Evolutionary conservation across 2,888 invertebrate species (phyloP).

Genomic region (Chrysina gloriosa): DNA sequence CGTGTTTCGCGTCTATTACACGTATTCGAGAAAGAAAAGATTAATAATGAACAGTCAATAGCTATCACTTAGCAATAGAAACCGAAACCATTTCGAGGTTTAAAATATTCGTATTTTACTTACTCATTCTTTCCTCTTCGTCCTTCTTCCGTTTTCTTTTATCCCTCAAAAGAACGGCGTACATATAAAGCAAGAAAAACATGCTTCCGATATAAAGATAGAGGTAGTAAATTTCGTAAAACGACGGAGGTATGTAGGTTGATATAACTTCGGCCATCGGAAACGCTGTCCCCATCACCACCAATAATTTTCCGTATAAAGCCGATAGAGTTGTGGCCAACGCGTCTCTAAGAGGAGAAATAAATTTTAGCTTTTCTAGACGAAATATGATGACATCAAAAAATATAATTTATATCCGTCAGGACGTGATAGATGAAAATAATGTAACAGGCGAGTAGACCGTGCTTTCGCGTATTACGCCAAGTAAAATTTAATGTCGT

Average conservation of each 20-base stretch:
- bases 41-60: too few species aligned
- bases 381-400: too few species aligned
- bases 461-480: background rate
- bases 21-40: too few species aligned
- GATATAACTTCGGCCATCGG: conserved; percentile 97
- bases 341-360: conserved; percentile 76
- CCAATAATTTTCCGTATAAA: conserved; percentile 91
- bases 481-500: conserved; percentile 2
- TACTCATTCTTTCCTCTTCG: conserved; percentile 52
- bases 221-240: conserved; percentile 82
- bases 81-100: background rate
- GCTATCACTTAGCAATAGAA: background rate
- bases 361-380: too few species aligned
- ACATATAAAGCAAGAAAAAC: conserved; percentile 76
- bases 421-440: too few species aligned
- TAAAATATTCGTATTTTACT: conserved; percentile 38
- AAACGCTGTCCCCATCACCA: conserved; percentile 95
- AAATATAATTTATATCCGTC: too few species aligned
- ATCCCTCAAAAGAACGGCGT: conserved; percentile 76
- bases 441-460: too few species aligned
- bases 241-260: conserved; percentile 92
- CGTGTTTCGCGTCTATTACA: too few species aligned
- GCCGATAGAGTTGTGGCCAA: conserved; percentile 91
- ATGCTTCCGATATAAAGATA: conserved; percentile 78
- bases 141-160: conserved; percentile 58